Conservation (phyloP, 2,113 vertebrate genomes). For the Tiliqua scincoides region DNA sequence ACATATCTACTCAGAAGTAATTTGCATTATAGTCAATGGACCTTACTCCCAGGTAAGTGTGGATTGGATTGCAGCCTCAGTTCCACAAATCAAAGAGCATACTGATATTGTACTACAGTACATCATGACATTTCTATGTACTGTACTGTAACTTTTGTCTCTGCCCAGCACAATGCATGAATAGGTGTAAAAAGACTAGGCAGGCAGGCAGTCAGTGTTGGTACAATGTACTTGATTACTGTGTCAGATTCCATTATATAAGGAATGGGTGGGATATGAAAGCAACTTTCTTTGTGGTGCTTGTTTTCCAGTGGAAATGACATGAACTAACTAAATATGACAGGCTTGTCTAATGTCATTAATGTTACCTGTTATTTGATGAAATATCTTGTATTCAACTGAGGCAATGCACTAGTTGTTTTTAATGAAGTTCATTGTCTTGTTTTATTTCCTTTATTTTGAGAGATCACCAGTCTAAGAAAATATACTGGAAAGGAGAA, state of each 20-base stretch:
- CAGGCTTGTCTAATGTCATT: not conserved
- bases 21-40: too few relatives aligned
- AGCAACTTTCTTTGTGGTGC: not conserved
- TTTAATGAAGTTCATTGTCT: not conserved
- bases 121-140: not conserved
- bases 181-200: constrained; percentile 15
- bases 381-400: not conserved
- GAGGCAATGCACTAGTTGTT: not conserved
- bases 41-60: too few relatives aligned
- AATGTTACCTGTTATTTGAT: not conserved
- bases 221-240: not conserved
- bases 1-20: too few relatives aligned
- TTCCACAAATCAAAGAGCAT: not conserved
- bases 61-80: too few relatives aligned
- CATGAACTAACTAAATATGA: not conserved
- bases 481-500: accelerated
- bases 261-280: not conserved
- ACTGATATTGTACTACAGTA: accelerated
- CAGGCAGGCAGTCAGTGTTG: not conserved
- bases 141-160: not conserved
- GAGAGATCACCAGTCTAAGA: accelerated
- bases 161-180: not conserved
- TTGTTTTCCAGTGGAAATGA: constrained; percentile 9
- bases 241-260: not conserved
- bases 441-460: not conserved